Evolutionary conservation across 2,888 invertebrate species (phyloP), one percentile per base, ranked within the genome.

Genomic region (Clepsis dumicolana): DNA sequence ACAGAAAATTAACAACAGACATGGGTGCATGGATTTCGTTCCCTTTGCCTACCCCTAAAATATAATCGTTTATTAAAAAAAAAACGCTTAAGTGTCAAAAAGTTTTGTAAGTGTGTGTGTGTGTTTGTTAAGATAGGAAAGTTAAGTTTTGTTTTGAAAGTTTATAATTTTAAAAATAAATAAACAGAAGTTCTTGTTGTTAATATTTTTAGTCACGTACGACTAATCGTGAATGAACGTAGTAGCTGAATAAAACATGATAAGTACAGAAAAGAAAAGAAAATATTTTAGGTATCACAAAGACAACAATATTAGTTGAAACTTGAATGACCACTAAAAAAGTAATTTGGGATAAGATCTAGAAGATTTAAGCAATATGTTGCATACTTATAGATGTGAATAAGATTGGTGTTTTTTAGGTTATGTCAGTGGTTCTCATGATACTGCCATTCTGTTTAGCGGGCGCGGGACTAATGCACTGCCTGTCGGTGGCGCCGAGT

Each of bases 391-490:
- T n/a, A 25, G 48, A 50, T 48, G 16, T 60, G 62, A 67, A 56
- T 50, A 50, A 35, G 53, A 60, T 63, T 70, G 79, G 74, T 85
- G 81, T 83, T 92, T 91, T 92, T 88, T 92, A 92, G 92, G 91
- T 91, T 76, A 81, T 92, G 79, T 86, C 93, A 77, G 74, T 92
- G 86, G 76, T 90, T 75, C 88, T 91, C 76, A 91, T 91, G 91
- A 75, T 90, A 77, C 77, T 90, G 70, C 91, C 92, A 74, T 89
- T 90, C 78, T 71, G 87, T 71, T 74, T 91, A 79, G 73, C 70
- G 70, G 85, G 82, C 56, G 80, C 86, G 60, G 83, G 81, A 59
- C 71, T 78, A 63, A 76, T 86, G 76, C 87, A 91, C 81, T 92
- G 92, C 81, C 73, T 91, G 76, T 87, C 90, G 64, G 84, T 86